A percentile compares a stretch with the other conserved stretches of the same genome.
Conservation (phyloP, 2,113 vertebrate species). For the Chaetorhynchus papuensis region DNA sequence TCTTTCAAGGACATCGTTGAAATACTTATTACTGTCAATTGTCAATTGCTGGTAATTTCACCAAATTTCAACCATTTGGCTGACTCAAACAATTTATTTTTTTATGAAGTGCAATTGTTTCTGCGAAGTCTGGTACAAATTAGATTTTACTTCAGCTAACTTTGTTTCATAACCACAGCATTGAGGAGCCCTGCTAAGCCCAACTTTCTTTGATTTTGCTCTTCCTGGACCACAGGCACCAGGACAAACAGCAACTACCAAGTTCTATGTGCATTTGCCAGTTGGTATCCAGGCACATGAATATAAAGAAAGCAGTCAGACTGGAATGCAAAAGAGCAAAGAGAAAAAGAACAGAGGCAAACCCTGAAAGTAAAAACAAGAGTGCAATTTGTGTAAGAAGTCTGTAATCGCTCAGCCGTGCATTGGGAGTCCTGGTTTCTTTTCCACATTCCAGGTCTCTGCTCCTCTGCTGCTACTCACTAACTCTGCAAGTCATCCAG, state of each 20-base stretch:
- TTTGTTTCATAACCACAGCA: not conserved
- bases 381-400: not conserved
- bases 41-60: not conserved
- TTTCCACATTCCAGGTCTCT: not conserved
- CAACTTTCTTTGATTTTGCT: not conserved
- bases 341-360: not conserved
- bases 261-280: not conserved
- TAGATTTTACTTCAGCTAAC: not conserved
- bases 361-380: not conserved
- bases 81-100: not conserved
- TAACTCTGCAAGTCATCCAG: not conserved
- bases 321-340: not conserved
- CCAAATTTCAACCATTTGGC: not conserved
- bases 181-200: not conserved
- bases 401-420: not conserved
- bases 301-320: conserved; percentile 6
- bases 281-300: not conserved
- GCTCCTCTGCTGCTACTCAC: not conserved
- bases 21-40: not conserved
- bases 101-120: not conserved
- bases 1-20: not conserved
- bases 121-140: not conserved
- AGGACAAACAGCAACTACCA: not conserved
- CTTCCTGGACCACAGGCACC: not conserved
- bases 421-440: not conserved